Base-by-base conservation (phyloP, 1,140 invertebrate species). In the Rhynchophorus ferrugineus region DNA sequence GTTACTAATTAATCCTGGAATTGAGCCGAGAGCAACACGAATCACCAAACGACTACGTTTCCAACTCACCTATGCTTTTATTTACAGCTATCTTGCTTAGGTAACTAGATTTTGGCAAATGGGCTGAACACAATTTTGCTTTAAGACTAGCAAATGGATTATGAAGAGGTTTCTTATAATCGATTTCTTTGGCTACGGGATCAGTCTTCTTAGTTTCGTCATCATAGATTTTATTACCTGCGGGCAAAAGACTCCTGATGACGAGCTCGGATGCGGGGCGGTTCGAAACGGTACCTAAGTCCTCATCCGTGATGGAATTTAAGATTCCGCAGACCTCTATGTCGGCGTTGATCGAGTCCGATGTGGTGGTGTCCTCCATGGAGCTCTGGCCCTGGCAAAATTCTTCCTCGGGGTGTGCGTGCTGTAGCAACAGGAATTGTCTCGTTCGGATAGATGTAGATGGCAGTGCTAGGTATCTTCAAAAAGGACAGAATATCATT, bases 301-400 rank as follows among this genome's bases (percentile, higher is more conserved):
- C 62, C 43, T 65, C 64, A 46, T 65, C 64, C 2, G 62, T 61
- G 2, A 66, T 57, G 0, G 61, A 62, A 59, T 67, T 71, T 22
- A 73, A 56, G 43, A 73, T 72, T 16, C 69, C 70, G 47, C 69
- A 68, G 14, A 75, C 72, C 59, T 75, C 73, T 57, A 73, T 64
- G 51, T 75, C 73, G 13, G 72, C 73, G 53, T 73, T 70, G 5
- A 73, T 66, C 0, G 73, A 75, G 60, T 75, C 73, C 3, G 70
- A 73, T 14, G 68, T 71, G 16, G 69, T 71, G 1, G 66, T 70
- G 49, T 73, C 72, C 54, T 72, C 72, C 13, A 72, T 61, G 0
- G 70, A 71, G 44, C 69, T 71, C 51, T 72, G 71, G 7, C 65
- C 67, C 44, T 71, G 68, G 54, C 63, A 67, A 18, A 54, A 55